Percentiles rank a stretch among this genome's conserved stretches.
phyloP scores from a whole-genome alignment of 23 tunicate genomes.

The Pegea sp. region DNA sequence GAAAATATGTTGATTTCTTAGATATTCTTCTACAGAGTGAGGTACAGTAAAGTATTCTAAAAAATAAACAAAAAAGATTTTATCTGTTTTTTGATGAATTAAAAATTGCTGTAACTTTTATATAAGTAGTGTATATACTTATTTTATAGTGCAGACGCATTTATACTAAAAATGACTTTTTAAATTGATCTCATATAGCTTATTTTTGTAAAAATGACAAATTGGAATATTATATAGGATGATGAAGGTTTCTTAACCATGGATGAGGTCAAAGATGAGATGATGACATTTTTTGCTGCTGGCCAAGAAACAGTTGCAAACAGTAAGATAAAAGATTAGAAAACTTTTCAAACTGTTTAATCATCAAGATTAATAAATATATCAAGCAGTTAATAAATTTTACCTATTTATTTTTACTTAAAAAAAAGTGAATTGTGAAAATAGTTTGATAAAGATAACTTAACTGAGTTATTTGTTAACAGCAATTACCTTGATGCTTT shows the following conservation, averaged over 20 bases:
- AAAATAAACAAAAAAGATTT: background rate
- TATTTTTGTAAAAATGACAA: no score
- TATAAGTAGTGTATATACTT: background rate
- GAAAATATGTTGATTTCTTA: background rate
- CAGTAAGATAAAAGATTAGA: slow-evolving; percentile 1
- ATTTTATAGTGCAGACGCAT: no score
- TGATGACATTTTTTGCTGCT: slow-evolving; percentile 22
- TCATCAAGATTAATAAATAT: background rate
- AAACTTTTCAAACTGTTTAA: background rate
- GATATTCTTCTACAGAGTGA: background rate
- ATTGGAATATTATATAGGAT: background rate
- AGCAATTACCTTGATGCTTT: slow-evolving; percentile 19
- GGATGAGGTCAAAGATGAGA: slow-evolving; percentile 15
- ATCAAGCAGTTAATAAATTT: no score
- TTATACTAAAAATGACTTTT: no score
- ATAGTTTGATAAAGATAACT: no score
- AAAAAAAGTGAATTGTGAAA: background rate
- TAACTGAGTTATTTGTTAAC: no score
- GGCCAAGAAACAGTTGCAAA: slow-evolving; percentile 36
- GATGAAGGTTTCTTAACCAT: slow-evolving; percentile 11
- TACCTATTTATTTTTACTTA: no score
- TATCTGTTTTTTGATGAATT: no score
- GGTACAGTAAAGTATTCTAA: background rate
- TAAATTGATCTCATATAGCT: no score
- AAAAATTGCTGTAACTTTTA: background rate